These are phyloP conservation scores for Bombus vancouverensis DNA, from an alignment of 1,140 invertebrate species.

Conservation along the genomic window DNA sequence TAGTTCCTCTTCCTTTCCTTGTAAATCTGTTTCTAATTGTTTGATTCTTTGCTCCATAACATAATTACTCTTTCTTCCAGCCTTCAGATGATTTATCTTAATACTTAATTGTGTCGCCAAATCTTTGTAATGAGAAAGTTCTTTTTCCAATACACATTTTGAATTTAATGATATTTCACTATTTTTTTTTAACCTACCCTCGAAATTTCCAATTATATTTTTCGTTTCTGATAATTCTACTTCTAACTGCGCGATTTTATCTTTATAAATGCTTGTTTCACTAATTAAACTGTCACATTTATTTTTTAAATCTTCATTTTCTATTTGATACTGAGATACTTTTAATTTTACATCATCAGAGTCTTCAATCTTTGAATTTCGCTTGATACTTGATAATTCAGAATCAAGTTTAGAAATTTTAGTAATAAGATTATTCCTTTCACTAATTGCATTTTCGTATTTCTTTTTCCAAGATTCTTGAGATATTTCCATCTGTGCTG, in stretches of 20 bases:
- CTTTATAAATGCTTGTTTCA: slow-evolving; percentile 68
- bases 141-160: slow-evolving; percentile 68
- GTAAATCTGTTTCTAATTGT: slow-evolving; percentile 72
- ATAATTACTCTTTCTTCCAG: slow-evolving; percentile 55
- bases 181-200: slow-evolving; percentile 64
- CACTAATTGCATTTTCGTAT: slow-evolving; percentile 69
- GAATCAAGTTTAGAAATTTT: slow-evolving; percentile 66
- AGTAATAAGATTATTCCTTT: slow-evolving; percentile 63
- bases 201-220: slow-evolving; percentile 60
- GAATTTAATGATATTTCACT: slow-evolving; percentile 45
- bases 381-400: slow-evolving; percentile 63
- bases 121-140: slow-evolving; percentile 70
- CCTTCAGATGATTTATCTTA: slow-evolving; percentile 63
- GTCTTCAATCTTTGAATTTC: slow-evolving; percentile 56
- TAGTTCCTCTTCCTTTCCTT: slow-evolving; percentile 68
- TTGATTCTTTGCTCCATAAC: slow-evolving; percentile 68
- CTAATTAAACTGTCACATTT: slow-evolving; percentile 68
- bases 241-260: slow-evolving; percentile 72
- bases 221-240: slow-evolving; percentile 69
- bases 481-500: slow-evolving; percentile 77
- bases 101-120: slow-evolving; percentile 61
- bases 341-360: slow-evolving; percentile 63
- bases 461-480: slow-evolving; percentile 76
- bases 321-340: slow-evolving; percentile 59
- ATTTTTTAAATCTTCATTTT: slow-evolving; percentile 68